A percentile compares a stretch with the other conserved stretches of the same genome.
Conservation (phyloP, 2,797 vertebrate species). For the Trachurus trachurus region DNA sequence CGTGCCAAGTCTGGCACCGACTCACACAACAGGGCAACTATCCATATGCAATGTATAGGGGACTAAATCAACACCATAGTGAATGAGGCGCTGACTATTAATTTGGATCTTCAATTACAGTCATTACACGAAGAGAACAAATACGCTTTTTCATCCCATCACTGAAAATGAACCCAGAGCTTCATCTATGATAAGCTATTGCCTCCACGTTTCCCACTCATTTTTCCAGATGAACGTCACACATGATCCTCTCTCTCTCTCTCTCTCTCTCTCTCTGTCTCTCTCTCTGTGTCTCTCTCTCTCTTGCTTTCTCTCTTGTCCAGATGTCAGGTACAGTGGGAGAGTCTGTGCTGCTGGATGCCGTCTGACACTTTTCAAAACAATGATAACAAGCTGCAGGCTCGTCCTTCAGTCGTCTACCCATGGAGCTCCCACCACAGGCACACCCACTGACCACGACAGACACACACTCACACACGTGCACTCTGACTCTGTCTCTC, state of each 20-base stretch:
- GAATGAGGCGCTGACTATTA: constrained; percentile 58
- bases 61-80: constrained; percentile 55
- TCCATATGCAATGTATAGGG: constrained; percentile 73
- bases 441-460: constrained; percentile 44
- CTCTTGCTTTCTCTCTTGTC: constrained; percentile 58
- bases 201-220: constrained; percentile 57
- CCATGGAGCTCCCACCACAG: constrained; percentile 65
- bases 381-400: constrained; percentile 82
- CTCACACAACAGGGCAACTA: constrained; percentile 77
- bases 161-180: constrained; percentile 52
- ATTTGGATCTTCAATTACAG: constrained; percentile 63
- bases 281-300: constrained; percentile 13
- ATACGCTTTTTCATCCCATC: constrained; percentile 57
- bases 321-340: constrained; percentile 86
- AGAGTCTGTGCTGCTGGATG: constrained; percentile 80
- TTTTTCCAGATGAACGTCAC: constrained; percentile 73
- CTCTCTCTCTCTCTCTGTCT: constrained; percentile 26
- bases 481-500: background rate
- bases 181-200: constrained; percentile 53
- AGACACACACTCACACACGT: constrained; percentile 21
- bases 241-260: constrained; percentile 33
- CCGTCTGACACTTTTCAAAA: constrained; percentile 88
- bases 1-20: constrained; percentile 84
- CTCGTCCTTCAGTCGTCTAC: constrained; percentile 79
- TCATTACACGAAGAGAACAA: constrained; percentile 65